These are phyloP conservation scores for Morelia viridis DNA, from an alignment of 2,797 vertebrate species.

Conservation along the genomic window DNA sequence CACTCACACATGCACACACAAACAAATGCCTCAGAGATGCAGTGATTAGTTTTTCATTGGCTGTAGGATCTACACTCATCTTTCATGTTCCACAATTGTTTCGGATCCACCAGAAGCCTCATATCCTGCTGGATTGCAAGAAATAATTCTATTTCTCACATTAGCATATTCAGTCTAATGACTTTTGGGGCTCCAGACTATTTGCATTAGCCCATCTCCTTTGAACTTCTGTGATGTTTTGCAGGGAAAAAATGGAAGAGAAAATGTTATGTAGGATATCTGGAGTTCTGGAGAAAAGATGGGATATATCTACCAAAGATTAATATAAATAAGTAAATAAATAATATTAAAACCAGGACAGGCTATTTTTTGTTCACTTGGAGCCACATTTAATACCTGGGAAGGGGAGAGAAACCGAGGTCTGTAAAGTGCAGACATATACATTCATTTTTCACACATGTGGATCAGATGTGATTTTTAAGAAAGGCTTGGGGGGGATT, in stretches of 20 bases:
- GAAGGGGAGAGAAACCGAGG: not conserved
- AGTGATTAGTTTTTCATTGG: not conserved
- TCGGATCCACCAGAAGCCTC: not conserved
- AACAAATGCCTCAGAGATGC: not conserved
- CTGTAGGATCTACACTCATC: not conserved
- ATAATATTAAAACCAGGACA: not conserved
- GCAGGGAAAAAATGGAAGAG: not conserved
- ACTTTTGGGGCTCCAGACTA: not conserved
- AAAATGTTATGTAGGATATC: not conserved
- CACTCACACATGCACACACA: slow-evolving; percentile 28
- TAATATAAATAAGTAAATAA: not conserved
- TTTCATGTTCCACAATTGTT: not conserved
- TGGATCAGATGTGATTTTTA: not conserved
- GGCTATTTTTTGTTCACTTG: not conserved
- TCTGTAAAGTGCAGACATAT: not conserved
- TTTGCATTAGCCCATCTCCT: not conserved
- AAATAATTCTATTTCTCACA: not conserved
- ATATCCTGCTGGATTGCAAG: not conserved
- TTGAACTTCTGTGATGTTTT: not conserved
- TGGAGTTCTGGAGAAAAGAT: not conserved
- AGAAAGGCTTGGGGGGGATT: not conserved
- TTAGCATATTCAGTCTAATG: not conserved
- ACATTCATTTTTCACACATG: not conserved
- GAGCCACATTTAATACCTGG: not conserved
- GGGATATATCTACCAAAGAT: not conserved